A percentile compares a stretch with the other conserved stretches of the same genome.
These are phyloP conservation scores for Dryobates pubescens DNA, from an alignment of 2,797 vertebrate genomes.

Conservation along the genomic window DNA sequence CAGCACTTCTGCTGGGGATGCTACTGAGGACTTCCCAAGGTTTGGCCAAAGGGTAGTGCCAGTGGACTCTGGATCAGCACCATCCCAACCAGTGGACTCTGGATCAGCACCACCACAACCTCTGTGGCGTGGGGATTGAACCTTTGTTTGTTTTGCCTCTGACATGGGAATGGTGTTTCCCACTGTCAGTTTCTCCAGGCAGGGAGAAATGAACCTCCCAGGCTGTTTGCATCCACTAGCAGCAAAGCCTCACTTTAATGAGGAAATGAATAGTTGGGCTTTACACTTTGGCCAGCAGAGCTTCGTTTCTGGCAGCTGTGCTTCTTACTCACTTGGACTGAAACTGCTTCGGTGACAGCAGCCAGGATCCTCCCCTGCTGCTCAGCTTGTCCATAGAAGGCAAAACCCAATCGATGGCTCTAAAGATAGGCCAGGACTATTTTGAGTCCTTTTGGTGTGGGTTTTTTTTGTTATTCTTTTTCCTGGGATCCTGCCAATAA, in stretches of 20 bases:
- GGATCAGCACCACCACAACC: neutral
- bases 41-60: neutral
- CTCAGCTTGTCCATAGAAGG: constrained; percentile 73
- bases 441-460: neutral
- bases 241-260: constrained; percentile 66
- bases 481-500: constrained; percentile 46
- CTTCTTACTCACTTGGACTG: constrained; percentile 40
- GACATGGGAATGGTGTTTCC: neutral
- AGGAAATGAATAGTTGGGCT: constrained; percentile 69
- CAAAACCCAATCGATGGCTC: constrained; percentile 56
- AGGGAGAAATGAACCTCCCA: neutral
- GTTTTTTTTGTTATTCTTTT: constrained; percentile 26
- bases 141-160: neutral
- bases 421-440: constrained; percentile 59
- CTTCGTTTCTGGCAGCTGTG: constrained; percentile 64
- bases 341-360: constrained; percentile 63
- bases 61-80: neutral
- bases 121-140: neutral
- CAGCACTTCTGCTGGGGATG: neutral
- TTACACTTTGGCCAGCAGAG: constrained; percentile 32
- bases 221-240: constrained; percentile 10
- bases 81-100: neutral
- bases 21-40: neutral
- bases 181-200: neutral
- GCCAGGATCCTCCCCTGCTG: constrained; percentile 65